These are phyloP conservation scores for Chironomus tepperi DNA, from an alignment of 1,140 invertebrate species.

Conservation along the genomic window DNA sequence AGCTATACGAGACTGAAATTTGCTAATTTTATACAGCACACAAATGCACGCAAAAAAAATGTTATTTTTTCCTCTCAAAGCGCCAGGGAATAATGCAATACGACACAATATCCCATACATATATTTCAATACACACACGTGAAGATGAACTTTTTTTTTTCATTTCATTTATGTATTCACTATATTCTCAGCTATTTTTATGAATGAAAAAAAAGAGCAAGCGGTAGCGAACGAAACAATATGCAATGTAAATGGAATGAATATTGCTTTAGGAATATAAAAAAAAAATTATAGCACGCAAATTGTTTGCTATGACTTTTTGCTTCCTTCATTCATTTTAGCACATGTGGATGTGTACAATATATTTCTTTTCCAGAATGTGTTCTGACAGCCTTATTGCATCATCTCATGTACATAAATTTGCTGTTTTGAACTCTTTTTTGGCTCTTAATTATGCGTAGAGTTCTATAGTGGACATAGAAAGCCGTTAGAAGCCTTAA, in stretches of 20 bases:
- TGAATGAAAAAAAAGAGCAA: not conserved
- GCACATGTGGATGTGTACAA: too few species aligned
- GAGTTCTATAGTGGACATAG: too few species aligned
- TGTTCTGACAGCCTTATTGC: too few species aligned
- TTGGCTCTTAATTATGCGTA: too few species aligned
- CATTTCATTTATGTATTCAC: not conserved
- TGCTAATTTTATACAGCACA: too few species aligned
- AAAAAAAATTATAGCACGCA: not conserved
- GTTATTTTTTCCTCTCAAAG: not conserved
- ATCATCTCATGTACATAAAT: too few species aligned
- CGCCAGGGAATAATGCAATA: not conserved
- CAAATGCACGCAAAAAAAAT: too few species aligned
- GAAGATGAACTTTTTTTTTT: conserved; percentile 1
- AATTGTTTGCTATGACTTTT: not conserved
- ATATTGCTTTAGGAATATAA: conserved; percentile 8
- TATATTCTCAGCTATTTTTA: not conserved
- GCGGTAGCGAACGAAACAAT: not conserved
- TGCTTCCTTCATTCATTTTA: not conserved
- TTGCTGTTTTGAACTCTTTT: too few species aligned
- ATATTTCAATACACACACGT: conserved; percentile 5
- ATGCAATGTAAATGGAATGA: not conserved
- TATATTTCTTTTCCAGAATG: too few species aligned
- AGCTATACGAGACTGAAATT: too few species aligned
- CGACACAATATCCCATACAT: not conserved
- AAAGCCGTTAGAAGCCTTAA: too few species aligned